Percentiles rank a stretch among this genome's conserved stretches.
Conservation (phyloP, 37 sponge, comb jelly and placozoan species). For the Trichoplax adhaerens region DNA sequence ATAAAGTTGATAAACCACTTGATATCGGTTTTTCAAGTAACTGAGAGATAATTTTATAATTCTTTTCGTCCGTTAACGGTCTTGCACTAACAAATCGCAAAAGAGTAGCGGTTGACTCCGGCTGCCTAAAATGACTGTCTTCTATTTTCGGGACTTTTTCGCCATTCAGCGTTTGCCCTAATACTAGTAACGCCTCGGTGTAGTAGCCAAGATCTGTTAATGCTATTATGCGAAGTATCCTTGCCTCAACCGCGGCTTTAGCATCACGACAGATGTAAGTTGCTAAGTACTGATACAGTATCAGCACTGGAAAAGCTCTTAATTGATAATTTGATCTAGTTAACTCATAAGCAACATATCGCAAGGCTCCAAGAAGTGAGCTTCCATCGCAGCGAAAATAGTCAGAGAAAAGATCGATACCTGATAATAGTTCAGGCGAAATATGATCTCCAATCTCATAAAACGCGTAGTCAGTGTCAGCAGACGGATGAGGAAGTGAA, state of each 20-base stretch:
- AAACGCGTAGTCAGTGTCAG: slow-evolving; percentile 30
- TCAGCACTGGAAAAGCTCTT: slow-evolving; percentile 54
- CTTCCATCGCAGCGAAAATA: slow-evolving; percentile 18
- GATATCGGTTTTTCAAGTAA: too few species aligned
- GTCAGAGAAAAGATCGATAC: slow-evolving; percentile 43
- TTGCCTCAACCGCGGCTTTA: slow-evolving; percentile 23
- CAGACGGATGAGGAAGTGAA: slow-evolving; percentile 10
- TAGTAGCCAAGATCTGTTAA: slow-evolving; percentile 32
- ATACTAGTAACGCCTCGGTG: slow-evolving; percentile 22
- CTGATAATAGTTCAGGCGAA: slow-evolving; percentile 21
- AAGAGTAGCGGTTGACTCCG: slow-evolving; percentile 1
- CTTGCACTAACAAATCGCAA: too few species aligned
- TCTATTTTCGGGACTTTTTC: slow-evolving; percentile 22
- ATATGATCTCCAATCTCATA: slow-evolving; percentile 9
- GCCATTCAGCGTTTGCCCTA: slow-evolving; percentile 32
- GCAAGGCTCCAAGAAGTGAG: slow-evolving; percentile 12
- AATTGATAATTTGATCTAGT: slow-evolving; percentile 1
- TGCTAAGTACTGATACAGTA: slow-evolving; percentile 44
- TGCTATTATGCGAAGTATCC: slow-evolving; percentile 14
- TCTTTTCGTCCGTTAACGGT: too few species aligned
- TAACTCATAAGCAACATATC: slow-evolving; percentile 13
- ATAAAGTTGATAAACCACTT: too few species aligned
- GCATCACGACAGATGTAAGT: slow-evolving; percentile 20
- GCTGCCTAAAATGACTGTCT: neutral
- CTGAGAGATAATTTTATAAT: too few species aligned